A percentile compares a stretch with the other conserved stretches of the same genome.
phyloP scores from a whole-genome alignment of 2,113 vertebrate species.

The Pedetes capensis region DNA sequence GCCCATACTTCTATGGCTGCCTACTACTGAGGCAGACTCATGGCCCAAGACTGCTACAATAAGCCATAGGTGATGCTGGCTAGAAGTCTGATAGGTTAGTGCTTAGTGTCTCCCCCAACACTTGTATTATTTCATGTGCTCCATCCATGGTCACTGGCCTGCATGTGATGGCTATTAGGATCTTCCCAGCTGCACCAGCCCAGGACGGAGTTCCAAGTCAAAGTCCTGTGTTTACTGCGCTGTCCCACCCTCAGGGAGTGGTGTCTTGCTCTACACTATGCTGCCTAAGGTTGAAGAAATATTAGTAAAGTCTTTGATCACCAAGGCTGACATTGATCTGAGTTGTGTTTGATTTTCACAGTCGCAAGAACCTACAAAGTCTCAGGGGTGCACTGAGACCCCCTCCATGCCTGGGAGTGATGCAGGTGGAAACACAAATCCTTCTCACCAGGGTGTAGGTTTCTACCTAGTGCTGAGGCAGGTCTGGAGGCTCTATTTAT shows the following conservation, averaged over 20 bases:
- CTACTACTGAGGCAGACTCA: neutral
- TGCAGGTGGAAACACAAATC: neutral
- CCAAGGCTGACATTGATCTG: neutral
- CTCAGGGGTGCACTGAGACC: too few species aligned
- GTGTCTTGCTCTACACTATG: neutral
- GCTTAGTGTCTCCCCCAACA: neutral
- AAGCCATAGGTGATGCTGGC: neutral
- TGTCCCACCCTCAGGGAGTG: too few species aligned
- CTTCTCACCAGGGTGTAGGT: neutral
- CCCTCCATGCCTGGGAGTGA: neutral
- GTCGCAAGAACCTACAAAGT: neutral
- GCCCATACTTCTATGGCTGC: neutral
- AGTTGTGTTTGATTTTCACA: neutral
- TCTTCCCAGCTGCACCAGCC: neutral
- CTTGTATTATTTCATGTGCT: neutral
- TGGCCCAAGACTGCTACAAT: neutral
- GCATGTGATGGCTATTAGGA: neutral
- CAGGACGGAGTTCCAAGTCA: neutral
- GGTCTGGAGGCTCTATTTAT: neutral
- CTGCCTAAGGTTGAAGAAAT: neutral
- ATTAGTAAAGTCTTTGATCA: neutral
- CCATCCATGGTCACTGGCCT: neutral
- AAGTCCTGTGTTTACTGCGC: neutral
- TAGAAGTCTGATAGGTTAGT: neutral
- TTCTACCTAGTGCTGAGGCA: neutral